phyloP scores from a whole-genome alignment of 2,888 invertebrate genomes.

The Lasioglossum zephyrum region DNA sequence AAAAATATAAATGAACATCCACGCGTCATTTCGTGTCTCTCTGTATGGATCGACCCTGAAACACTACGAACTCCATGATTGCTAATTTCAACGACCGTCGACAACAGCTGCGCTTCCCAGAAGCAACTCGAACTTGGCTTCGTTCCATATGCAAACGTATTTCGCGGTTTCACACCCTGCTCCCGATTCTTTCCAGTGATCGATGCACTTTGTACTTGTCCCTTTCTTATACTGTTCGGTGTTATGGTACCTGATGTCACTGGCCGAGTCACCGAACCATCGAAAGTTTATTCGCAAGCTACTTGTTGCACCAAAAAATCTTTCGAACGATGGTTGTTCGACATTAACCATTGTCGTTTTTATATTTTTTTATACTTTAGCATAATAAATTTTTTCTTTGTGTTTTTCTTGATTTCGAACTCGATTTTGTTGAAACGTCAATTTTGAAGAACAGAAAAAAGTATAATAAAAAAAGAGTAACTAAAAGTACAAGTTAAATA shows the following conservation, averaged over 20 bases:
- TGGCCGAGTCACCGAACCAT: too few relatives aligned
- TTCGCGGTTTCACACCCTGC: background rate
- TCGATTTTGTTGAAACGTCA: too few relatives aligned
- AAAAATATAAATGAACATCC: background rate
- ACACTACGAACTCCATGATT: background rate
- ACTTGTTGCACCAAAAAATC: too few relatives aligned
- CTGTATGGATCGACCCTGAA: background rate
- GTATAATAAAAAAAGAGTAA: too few relatives aligned
- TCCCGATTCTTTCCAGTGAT: background rate
- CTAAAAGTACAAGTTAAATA: too few relatives aligned
- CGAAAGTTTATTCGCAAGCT: too few relatives aligned
- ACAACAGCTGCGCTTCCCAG: background rate
- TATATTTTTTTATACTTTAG: too few relatives aligned
- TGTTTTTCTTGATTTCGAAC: too few relatives aligned
- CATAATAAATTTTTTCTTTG: too few relatives aligned
- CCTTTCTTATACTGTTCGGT: background rate
- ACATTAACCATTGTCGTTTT: too few relatives aligned
- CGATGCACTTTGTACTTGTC: background rate
- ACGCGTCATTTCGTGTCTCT: background rate
- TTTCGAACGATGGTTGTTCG: too few relatives aligned
- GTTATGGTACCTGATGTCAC: background rate
- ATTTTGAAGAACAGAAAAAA: too few relatives aligned
- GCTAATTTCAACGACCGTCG: background rate
- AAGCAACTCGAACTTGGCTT: background rate
- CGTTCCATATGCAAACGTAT: background rate